phyloP scores from a whole-genome alignment of 2,888 invertebrate species.

The Drepana falcataria region DNA sequence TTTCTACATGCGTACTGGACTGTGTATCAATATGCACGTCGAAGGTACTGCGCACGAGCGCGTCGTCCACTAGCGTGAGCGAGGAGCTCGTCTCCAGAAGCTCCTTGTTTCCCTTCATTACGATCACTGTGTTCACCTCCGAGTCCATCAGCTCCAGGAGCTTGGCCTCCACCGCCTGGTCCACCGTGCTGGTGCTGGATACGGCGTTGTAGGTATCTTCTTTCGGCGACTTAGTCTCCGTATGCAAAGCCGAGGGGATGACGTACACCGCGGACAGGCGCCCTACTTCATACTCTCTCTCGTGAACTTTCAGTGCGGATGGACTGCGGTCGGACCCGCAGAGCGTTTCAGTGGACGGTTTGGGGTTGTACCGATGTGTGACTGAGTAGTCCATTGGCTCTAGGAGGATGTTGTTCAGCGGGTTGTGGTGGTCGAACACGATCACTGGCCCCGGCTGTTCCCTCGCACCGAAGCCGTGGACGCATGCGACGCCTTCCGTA shows the following conservation, averaged over 20 bases:
- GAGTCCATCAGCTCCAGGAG: constrained; percentile 27
- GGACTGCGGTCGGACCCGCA: constrained; percentile 7
- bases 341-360: constrained; percentile 11
- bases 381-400: constrained; percentile 24
- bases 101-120: constrained; percentile 54
- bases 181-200: constrained; percentile 27
- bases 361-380: constrained; percentile 46
- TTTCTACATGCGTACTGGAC: constrained; percentile 2
- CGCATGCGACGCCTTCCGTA: neutral
- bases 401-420: constrained; percentile 56
- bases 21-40: constrained; percentile 17
- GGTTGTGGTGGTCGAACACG: constrained; percentile 55
- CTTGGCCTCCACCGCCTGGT: constrained; percentile 28
- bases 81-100: constrained; percentile 49
- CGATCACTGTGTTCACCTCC: constrained; percentile 53
- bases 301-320: constrained; percentile 1
- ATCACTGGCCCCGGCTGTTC: constrained; percentile 23
- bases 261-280: constrained; percentile 15
- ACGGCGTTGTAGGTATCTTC: constrained; percentile 13
- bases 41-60: constrained; percentile 14
- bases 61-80: constrained; percentile 56
- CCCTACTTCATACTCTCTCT: constrained; percentile 12
- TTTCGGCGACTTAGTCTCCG: neutral
- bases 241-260: neutral
- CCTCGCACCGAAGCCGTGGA: neutral